These are phyloP conservation scores for Formica selysi DNA, from an alignment of 1,140 invertebrate species.

Conservation along the genomic window DNA sequence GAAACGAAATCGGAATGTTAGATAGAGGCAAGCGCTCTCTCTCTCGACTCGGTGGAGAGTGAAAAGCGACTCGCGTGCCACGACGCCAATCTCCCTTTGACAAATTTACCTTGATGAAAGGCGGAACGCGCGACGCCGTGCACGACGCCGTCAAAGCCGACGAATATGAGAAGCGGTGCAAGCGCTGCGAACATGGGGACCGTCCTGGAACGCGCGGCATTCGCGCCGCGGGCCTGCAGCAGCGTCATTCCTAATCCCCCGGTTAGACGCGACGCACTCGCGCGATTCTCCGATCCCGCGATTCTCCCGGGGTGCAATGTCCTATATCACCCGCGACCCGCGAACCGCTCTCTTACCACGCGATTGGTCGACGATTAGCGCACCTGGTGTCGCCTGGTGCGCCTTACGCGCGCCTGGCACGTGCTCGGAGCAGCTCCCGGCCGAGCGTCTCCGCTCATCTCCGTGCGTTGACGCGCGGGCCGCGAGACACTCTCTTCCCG, in stretches of 20 bases:
- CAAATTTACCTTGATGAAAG: constrained; percentile 66
- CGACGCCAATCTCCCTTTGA: neutral
- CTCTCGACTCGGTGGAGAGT: neutral
- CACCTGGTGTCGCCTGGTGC: constrained; percentile 74
- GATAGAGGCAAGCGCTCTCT: neutral
- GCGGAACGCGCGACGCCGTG: constrained; percentile 64
- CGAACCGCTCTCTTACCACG: constrained; percentile 54
- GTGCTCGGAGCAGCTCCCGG: constrained; percentile 75
- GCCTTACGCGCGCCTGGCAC: constrained; percentile 77
- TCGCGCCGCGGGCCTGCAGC: constrained; percentile 38
- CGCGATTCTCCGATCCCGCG: constrained; percentile 38
- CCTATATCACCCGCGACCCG: constrained; percentile 60
- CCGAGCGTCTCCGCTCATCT: constrained; percentile 70
- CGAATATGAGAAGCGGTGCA: constrained; percentile 68
- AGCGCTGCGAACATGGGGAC: constrained; percentile 71
- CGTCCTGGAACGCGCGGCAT: constrained; percentile 59
- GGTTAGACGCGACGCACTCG: constrained; percentile 31
- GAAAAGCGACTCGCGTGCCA: constrained; percentile 19
- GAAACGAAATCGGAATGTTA: constrained; percentile 4
- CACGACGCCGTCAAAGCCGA: constrained; percentile 75
- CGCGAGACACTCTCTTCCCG: constrained; percentile 6
- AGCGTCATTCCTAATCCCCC: constrained; percentile 54
- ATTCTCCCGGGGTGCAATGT: constrained; percentile 60
- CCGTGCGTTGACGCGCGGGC: constrained; percentile 39
- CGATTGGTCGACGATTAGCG: constrained; percentile 72